Base-by-base conservation (phyloP, 2,113 vertebrate species). In the Perca fluviatilis region DNA sequence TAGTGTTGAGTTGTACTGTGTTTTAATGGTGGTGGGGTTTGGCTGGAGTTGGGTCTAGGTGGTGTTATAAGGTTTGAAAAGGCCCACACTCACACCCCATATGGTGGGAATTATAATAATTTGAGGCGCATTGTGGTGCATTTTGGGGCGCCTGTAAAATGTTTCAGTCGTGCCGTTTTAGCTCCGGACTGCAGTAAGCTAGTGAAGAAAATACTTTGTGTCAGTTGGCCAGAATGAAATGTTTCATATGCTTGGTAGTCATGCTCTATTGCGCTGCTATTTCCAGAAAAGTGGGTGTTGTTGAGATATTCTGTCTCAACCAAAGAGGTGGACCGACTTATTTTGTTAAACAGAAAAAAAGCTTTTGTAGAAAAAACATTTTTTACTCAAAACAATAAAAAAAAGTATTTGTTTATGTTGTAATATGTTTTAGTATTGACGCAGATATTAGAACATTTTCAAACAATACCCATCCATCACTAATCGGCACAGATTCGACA, bases 51-150 rank as follows among this genome's bases (percentile, higher is more conserved):
- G 77, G 76, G 61, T 78, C 40, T 62, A 82, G 63, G 66, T 88
- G 84, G 80, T 83, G 60, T 82, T 86, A 63, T 62, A 68, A 62
- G 62, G 68, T 82, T 89, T 79, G 64, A 83, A 85, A 84, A 83
- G 81, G 79, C 77, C 87, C 80, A 72, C 70, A 73, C 74, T 86
- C 74, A 72, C 83, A 87, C 84, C 66, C 72, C 94, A 94, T 93
- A 90, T 94, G 91, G 91, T 89, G 90, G 75, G 72, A 89, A 95
- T 94, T 93, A 92, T 58, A 82, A 90, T 93, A 77, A 92, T 92
- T 87, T 89, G 77, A 87, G 86, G 86, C 84, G 66, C 85, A 78
- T 84, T 92, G 92, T 84, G 88, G 91, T 89, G 66, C 66, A 82
- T 87, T 89, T 85, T 56, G 77, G 73, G 86, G 79, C 15, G 76